Evolutionary conservation across 2,888 invertebrate species (phyloP), one percentile per base, ranked within the genome.

Genomic region (Anagyrus pseudococci): DNA sequence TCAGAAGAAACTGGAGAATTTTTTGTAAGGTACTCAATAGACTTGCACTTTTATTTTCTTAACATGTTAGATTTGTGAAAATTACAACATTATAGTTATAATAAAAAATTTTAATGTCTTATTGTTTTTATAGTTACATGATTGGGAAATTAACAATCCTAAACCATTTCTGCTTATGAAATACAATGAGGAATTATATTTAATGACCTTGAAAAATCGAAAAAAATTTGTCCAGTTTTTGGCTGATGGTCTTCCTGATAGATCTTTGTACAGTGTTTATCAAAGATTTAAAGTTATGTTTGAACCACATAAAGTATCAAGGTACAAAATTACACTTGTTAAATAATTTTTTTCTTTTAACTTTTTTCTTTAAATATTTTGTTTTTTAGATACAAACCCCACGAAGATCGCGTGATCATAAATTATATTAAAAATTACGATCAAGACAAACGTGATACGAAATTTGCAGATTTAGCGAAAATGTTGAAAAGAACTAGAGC

Each of bases 251-350:
- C 68, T 80, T 40, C 71, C 72, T 25, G 44, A 74, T 23, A 70
- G 80, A 65, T 74, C 73, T 15, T 64, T 80, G n/a, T 77, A 77
- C 48, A 78, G 79, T 58, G 74, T 80, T 47, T 76, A 75, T 62
- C 70, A 75, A 19, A 72, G 78, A 68, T 80, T 78, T 63, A 72
- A 68, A 65, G 71, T 68, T 55, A 58, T 78, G 13, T 72, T 69
- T 53, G 40, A 67, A 3, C 19, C 58, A 4, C 72, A 69, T 57
- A 52, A 69, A 58, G 66, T 65, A 25, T 58, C 55, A 48, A 72
- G 70, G 74, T 71, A 75, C 54, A 19, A 41, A 19, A 47, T 33
- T 49, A 33, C 33, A 29, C 13, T 49, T 53, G 7, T 37, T 41
- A 33, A 13, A n/a, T n/a, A n/a, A n/a, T n/a, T n/a, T n/a, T n/a